Percentiles rank a stretch among this genome's conserved stretches.
These are phyloP conservation scores for Neofelis nebulosa DNA, from an alignment of 2,113 vertebrate species.

Conservation along the genomic window DNA sequence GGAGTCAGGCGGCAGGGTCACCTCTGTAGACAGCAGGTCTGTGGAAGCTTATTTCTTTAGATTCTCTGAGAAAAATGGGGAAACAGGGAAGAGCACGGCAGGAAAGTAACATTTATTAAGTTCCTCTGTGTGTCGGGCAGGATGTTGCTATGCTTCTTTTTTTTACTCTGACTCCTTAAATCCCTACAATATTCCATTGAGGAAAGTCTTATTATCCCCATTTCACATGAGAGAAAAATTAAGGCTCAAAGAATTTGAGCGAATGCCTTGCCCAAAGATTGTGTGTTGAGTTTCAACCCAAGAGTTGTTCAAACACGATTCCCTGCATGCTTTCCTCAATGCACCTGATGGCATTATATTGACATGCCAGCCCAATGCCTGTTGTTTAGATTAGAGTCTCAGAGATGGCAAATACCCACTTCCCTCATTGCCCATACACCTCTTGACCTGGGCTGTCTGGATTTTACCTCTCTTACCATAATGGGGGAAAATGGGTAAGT, in stretches of 20 bases:
- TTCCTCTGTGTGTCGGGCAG: background rate
- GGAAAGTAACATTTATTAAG: background rate
- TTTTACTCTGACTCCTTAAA: constrained; percentile 1
- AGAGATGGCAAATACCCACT: background rate
- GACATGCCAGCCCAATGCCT: background rate
- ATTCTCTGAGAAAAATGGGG: background rate
- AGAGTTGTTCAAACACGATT: background rate
- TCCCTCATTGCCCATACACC: background rate
- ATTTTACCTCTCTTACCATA: background rate
- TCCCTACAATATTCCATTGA: background rate
- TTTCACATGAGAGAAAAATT: background rate
- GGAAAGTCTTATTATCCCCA: background rate
- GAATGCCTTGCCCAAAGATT: background rate
- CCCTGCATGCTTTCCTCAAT: background rate
- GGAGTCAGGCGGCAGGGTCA: background rate
- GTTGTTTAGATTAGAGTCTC: background rate
- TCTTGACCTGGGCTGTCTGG: background rate
- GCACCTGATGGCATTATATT: background rate
- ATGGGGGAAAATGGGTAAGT: background rate
- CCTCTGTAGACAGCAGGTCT: background rate
- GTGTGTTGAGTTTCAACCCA: constrained; percentile 3
- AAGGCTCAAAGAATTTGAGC: background rate
- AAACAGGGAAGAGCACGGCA: background rate
- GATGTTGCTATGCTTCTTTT: background rate
- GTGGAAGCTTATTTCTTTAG: background rate